These are phyloP conservation scores for Eledone cirrhosa DNA, from an alignment of 2,888 invertebrate species.

Conservation along the genomic window DNA sequence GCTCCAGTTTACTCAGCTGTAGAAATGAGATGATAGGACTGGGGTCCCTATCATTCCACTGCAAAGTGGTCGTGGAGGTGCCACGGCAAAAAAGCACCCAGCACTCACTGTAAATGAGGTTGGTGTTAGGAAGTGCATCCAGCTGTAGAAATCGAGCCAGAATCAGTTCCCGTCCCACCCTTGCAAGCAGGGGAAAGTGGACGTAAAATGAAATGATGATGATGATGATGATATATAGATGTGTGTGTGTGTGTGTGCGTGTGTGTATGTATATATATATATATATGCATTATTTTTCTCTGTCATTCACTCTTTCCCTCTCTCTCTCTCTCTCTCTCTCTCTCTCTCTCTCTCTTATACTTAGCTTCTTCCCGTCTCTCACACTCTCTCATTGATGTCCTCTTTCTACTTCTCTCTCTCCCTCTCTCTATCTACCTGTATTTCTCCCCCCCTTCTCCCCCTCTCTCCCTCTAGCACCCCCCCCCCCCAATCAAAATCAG, in stretches of 20 bases:
- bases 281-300: neutral
- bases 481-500: neutral
- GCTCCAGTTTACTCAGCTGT: too few species aligned
- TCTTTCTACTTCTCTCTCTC: neutral
- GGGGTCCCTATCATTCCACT: too few species aligned
- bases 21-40: too few species aligned
- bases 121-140: too few species aligned
- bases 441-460: neutral
- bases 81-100: too few species aligned
- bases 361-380: neutral
- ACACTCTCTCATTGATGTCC: neutral
- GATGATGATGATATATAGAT: neutral
- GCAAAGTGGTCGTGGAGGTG: too few species aligned
- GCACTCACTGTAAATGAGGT: too few species aligned
- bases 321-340: neutral
- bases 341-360: too few species aligned
- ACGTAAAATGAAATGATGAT: neutral
- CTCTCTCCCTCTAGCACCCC: neutral
- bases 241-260: neutral
- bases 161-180: too few species aligned
- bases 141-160: too few species aligned
- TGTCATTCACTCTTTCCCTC: neutral
- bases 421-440: neutral
- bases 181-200: too few species aligned
- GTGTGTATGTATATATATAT: conserved; percentile 6